Percentiles rank a stretch among this genome's conserved stretches.
phyloP scores from a whole-genome alignment of 64 coral and sea anemone genomes.

The Porites australiensis region DNA sequence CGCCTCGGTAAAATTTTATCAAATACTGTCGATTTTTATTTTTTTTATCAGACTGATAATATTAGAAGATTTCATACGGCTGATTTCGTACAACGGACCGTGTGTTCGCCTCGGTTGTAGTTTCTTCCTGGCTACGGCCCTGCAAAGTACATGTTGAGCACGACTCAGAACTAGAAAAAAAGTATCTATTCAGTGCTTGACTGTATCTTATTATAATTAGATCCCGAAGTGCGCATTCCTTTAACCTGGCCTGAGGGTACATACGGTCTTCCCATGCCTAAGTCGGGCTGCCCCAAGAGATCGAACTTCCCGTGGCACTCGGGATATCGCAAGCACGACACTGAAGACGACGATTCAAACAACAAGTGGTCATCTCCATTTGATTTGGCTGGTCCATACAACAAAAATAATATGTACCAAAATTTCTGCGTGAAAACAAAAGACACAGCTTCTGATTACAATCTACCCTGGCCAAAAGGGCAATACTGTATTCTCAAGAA shows the following conservation, averaged over 20 bases:
- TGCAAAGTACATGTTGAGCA: too few relatives aligned
- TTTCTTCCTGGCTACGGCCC: too few relatives aligned
- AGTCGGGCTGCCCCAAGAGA: constrained; percentile 33
- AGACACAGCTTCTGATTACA: not conserved
- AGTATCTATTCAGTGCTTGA: too few relatives aligned
- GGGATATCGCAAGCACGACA: constrained; percentile 62
- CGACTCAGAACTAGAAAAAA: too few relatives aligned
- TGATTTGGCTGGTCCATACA: not conserved
- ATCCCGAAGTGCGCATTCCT: constrained; percentile 50
- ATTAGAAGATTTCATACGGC: too few relatives aligned
- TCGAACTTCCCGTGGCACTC: constrained; percentile 22
- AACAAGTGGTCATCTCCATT: constrained; percentile 19
- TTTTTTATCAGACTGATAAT: too few relatives aligned
- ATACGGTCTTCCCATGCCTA: constrained; percentile 58
- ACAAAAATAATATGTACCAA: not conserved
- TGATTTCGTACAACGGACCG: too few relatives aligned
- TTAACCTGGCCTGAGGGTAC: constrained; percentile 61
- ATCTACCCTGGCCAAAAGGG: not conserved
- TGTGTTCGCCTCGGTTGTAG: too few relatives aligned
- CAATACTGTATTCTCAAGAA: constrained; percentile 23
- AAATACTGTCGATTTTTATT: too few relatives aligned
- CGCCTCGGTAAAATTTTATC: too few relatives aligned
- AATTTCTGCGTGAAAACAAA: constrained; percentile 41
- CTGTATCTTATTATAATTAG: not conserved
- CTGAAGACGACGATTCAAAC: constrained; percentile 32